These are phyloP conservation scores for Antheraea pernyi DNA, from an alignment of 1,140 invertebrate species.

Conservation along the genomic window DNA sequence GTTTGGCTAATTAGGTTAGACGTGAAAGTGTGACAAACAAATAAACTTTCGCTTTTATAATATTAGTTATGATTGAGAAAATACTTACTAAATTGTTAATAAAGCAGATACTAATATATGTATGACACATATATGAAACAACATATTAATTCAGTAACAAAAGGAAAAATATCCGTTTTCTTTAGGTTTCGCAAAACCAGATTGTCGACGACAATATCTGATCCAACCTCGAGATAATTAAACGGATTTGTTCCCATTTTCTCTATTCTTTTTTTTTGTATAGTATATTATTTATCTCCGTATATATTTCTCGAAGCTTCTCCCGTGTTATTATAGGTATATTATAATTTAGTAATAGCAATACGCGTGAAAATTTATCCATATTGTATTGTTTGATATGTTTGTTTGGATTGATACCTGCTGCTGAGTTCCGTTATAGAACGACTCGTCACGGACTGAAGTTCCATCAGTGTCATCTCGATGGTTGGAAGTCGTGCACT, in stretches of 20 bases:
- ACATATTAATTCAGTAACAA: not conserved
- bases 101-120: not conserved
- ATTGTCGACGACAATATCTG: not conserved
- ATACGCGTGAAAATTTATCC: no score
- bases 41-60: no score
- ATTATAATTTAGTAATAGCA: no score
- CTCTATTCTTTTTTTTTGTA: not conserved
- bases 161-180: not conserved
- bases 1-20: no score
- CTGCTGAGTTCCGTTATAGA: no score
- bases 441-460: no score
- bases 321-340: not conserved
- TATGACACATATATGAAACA: not conserved
- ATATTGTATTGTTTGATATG: no score
- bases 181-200: not conserved
- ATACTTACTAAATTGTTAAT: not conserved
- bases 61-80: no score
- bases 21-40: no score
- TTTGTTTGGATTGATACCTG: no score
- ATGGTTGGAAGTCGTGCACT: no score
- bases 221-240: not conserved
- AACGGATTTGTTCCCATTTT: not conserved
- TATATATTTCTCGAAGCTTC: not conserved
- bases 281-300: not conserved
- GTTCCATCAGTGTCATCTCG: no score